Base-by-base conservation (phyloP, 2,888 invertebrate species). In the Salticus scenicus region DNA sequence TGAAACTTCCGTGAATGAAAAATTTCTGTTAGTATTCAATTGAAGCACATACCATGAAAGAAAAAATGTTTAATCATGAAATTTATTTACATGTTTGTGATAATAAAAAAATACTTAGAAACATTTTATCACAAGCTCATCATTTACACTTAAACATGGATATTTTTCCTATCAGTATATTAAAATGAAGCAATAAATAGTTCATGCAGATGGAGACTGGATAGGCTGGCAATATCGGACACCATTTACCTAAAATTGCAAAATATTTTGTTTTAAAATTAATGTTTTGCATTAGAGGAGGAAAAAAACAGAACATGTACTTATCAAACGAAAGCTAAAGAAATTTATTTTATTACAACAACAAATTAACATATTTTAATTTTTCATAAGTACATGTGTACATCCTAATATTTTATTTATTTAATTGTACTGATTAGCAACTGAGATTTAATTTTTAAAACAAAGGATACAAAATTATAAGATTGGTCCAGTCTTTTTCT, bases 241-340 rank as follows among this genome's bases (percentile, higher is more conserved):
- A 41, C 84, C 84, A 74, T 84, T 84, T 27, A 84, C 78, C 84
- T 84, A n/a, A n/a, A n/a, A n/a, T n/a, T n/a, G n/a, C n/a, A n/a
- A n/a, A n/a, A n/a, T n/a, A n/a, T n/a, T n/a, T n/a, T n/a, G n/a
- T n/a, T n/a, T n/a, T n/a, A n/a, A n/a, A n/a, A n/a, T n/a, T n/a
- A n/a, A n/a, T n/a, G n/a, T n/a, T n/a, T n/a, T n/a, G n/a, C n/a
- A n/a, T n/a, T n/a, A n/a, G n/a, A n/a, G n/a, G n/a, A n/a, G n/a
- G 30, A 42, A 84, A 77, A 75, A 8, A 1, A 28, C 14, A 27
- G 14, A 64, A 1, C 12, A 28, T 28, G 20, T 2, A 27, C 24
- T 63, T 24, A 20, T n/a, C 64, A 27, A 28, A 12, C 10, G 2
- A 2, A 2, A 17, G 10, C 17, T 47, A 5, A 47, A 47, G 10